Base-by-base conservation (phyloP, 2,113 vertebrate species). In the Lampris incognitus region DNA sequence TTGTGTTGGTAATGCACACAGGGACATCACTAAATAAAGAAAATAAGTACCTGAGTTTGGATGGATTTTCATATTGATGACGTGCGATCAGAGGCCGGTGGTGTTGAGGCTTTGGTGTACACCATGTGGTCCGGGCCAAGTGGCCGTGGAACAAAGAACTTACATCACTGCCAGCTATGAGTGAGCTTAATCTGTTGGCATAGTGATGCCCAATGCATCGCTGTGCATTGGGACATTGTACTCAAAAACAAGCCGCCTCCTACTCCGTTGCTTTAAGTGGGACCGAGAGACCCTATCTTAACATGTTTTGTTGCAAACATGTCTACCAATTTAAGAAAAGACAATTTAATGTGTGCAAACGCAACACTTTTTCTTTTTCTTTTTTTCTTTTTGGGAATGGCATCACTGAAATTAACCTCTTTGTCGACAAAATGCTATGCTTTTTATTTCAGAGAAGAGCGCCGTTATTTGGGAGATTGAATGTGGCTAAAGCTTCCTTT, bases 81-180 rank as follows among this genome's bases (percentile, higher is more conserved):
- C 40, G 81, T 82, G 80, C 66, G 63, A 76, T 56, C 49, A 41
- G 75, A 82, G 86, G 56, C 82, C 87, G 87, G 87, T 74, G 68
- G 80, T 76, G 86, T 61, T 63, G 44, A 80, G 76, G 56, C 67
- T 85, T 87, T 79, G 78, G 65, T 63, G 24, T 61, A 68, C 62
- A 74, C 54, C 11, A 46, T 36, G 72, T 84, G 63, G 49, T 69
- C 40, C 49, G 9, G 40, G 2, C 3, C 9, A 56, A 13, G 3
- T 11, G 13, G 69, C 48, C 9, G 38, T 1, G 6, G 38, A 80
- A 60, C 11, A 49, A 72, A 75, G 4, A 40, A 59, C 57, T 88
- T 83, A 51, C 76, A 79, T 50, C 72, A 82, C 37, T 8, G 62
- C 9, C 38, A 77, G 69, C 79, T 72, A 64, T 67, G 55, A 61